phyloP scores from a whole-genome alignment of 2,888 invertebrate species.

The Eristalis pertinax region DNA sequence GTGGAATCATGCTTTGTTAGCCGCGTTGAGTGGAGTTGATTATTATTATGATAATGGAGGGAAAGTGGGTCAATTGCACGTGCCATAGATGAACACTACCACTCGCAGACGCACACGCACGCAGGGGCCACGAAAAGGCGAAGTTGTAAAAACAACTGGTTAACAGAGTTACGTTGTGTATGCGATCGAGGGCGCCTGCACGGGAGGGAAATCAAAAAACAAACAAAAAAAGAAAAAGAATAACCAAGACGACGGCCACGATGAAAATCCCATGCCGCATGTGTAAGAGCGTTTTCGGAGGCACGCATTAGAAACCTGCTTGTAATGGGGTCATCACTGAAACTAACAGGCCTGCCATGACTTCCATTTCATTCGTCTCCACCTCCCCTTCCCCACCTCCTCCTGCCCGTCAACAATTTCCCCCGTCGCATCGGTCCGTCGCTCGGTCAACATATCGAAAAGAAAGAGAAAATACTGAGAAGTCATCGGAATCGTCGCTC shows the following conservation, averaged over 20 bases:
- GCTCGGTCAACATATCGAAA: neutral
- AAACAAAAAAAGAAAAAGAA: slow-evolving; percentile 5
- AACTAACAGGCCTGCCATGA: slow-evolving; percentile 11
- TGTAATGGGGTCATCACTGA: slow-evolving; percentile 37
- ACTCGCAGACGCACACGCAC: slow-evolving; percentile 9
- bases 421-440: no score
- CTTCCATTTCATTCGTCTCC: neutral
- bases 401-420: neutral
- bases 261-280: slow-evolving; percentile 40
- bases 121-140: neutral
- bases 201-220: slow-evolving; percentile 28
- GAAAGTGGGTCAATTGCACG: slow-evolving; percentile 73
- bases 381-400: neutral
- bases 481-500: neutral
- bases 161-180: slow-evolving; percentile 22
- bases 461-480: slow-evolving; percentile 27
- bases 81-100: slow-evolving; percentile 47
- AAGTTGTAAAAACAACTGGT: slow-evolving; percentile 51
- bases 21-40: slow-evolving; percentile 67
- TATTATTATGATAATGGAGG: slow-evolving; percentile 70
- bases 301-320: slow-evolving; percentile 68
- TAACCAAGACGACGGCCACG: neutral
- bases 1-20: slow-evolving; percentile 68
- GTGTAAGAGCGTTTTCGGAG: slow-evolving; percentile 35
- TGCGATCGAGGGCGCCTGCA: slow-evolving; percentile 8